Base-by-base conservation (phyloP, 2,888 invertebrate genomes). In the Colletes collaris region DNA sequence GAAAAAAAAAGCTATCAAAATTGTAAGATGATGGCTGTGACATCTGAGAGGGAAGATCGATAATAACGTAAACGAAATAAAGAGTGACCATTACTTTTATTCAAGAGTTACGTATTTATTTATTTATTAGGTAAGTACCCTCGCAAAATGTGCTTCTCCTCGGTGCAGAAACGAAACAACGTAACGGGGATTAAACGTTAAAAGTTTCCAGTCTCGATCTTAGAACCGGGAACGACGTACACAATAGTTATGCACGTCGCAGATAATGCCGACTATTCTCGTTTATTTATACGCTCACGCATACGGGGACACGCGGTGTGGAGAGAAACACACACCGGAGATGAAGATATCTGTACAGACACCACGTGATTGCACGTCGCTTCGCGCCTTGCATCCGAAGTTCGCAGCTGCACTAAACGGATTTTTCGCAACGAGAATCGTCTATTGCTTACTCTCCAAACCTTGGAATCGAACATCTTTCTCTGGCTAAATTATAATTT, bases 291-390 rank as follows among this genome's bases (percentile, higher is more conserved):
- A 80, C 65, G 72, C 76, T 71, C 68, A 72, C 76, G 68, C 75
- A 67, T 58, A 69, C 73, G 52, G 56, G 68, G 66, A 11, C 44
- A 60, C 46, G 27, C 40, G 63, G 71, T 56, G 63, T 70, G 70
- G 78, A 69, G 72, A 78, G 40, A 74, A 75, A 70, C 60, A 59
- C 69, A 64, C 73, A 49, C 63, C 63, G 65, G 63, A 65, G 75
- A 70, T 67, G 70, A 46, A 69, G 74, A 74, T 77, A 75, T 81
- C 65, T 79, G 55, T 77, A 35, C 49, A 44, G 70, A 40, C 71
- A 75, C 72, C 84, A 79, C 84, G 84, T 82, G 84, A 82, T 76
- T 68, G 66, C 69, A 82, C 59, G 58, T 65, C 66, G 62, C 52
- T 77, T 65, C 79, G 74, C 79, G 76, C 72, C 75, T 81, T 66